Base-by-base conservation (phyloP, 2,888 invertebrate genomes). In the Abrostola tripartita region DNA sequence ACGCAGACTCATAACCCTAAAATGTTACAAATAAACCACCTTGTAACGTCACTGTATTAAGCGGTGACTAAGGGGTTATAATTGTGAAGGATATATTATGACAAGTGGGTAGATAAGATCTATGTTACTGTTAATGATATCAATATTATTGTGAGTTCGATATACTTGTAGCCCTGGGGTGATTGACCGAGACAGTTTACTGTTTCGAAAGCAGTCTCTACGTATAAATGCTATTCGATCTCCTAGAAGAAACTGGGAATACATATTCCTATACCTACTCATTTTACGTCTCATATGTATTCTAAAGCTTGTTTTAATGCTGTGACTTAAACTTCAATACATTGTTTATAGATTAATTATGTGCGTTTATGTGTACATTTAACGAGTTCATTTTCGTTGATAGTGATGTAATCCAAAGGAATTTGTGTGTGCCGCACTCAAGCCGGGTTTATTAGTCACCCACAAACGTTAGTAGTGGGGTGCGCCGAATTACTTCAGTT, bases 401-500 rank as follows among this genome's bases (percentile, higher is more conserved):
- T 59, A 63, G 42, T 69, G 44, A 52, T 56, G 62, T 61, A 40
- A 61, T 59, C 57, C n/a, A 50, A 7, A 40, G 40, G 41, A 61
- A 61, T 65, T 61, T 61, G 52, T 63, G 40, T 52, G 38, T 55
- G 12, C 53, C 62, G 60, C 49, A 52, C 65, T 65, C 52, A 52
- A 54, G 52, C 5, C 52, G 37, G 50, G 10, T 74, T 74, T 74
- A 74, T 61, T 57, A 53, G 66, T 40, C 50, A 2, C 37, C 51
- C 61, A 61, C 66, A 70, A 74, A 66, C 36, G 52, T 74, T 73
- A 51, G 74, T 61, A 35, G 61, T 49, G 35, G 58, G 63, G 63
- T 37, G 74, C 49, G 74, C 11, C 55, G 44, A 73, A 60, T 73
- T 61, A 68, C 73, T 73, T 7, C 12, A 38, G 60, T 51, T 59